Base-by-base conservation (phyloP, 2,797 vertebrate genomes). In the Hippocampus kuda region DNA sequence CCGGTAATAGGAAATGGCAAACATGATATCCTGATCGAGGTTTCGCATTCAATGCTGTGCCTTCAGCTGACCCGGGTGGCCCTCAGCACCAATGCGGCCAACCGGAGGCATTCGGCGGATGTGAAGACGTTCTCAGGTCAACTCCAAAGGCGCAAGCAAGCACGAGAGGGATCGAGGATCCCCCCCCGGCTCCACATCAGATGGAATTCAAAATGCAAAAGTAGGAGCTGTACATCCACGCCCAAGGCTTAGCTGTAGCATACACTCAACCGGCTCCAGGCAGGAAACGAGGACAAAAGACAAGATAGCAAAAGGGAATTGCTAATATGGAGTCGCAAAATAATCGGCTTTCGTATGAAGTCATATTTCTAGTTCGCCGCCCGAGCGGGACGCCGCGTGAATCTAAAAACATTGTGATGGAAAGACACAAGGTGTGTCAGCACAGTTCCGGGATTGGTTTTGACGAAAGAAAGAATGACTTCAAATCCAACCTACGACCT, bases 121-220 rank as follows among this genome's bases (percentile, higher is more conserved):
- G 68, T 54, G 71, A 77, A 79, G 72, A 77, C 78, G 79, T 77
- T 83, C 74, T n/a, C 74, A 76, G 78, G 84, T 84, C 85, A 85
- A 75, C 71, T 74, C 68, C 66, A 78, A 82, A 84, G 78, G 78
- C 78, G 49, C 65, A 51, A 26, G 67, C 59, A 68, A 26, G 67
- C 59, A 68, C 27, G 51, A 60, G 57, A 76, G 75, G 69, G 72
- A 69, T 61, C 72, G 65, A 74, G 73, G 75, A 53, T 51, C 51
- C 68, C 80, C 80, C 80, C 75, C 8, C 68, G 73, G 71, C 54
- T 22, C 24, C 30, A 72, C 74, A 84, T 85, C 77, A 79, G 72
- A 83, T 77, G 64, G 82, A 81, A 86, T 80, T 74, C 80, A 82
- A 84, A 79, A 83, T 83, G 78, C 68, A 83, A 72, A 72, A 62